These are phyloP conservation scores for Scatophagus argus DNA, from an alignment of 2,113 vertebrate genomes.

Conservation along the genomic window DNA sequence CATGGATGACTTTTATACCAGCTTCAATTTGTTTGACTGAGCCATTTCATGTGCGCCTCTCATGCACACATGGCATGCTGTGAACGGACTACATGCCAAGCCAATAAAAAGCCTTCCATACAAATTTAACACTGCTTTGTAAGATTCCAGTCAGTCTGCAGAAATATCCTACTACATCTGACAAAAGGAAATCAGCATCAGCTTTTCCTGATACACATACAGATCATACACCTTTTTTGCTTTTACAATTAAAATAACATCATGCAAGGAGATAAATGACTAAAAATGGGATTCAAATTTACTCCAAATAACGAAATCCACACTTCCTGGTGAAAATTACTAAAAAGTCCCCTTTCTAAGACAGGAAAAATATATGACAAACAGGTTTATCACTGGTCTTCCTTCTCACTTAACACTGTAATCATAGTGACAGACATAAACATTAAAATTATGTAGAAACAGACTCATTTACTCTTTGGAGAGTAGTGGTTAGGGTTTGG, in stretches of 20 bases:
- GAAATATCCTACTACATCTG: slow-evolving; percentile 9
- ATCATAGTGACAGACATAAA: slow-evolving; percentile 70
- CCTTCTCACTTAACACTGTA: slow-evolving; percentile 41
- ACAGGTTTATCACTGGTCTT: slow-evolving; percentile 36
- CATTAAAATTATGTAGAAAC: slow-evolving; percentile 59
- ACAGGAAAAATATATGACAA: background rate
- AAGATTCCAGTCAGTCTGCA: slow-evolving; percentile 50
- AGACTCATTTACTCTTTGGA: slow-evolving; percentile 58
- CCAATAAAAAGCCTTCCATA: slow-evolving; percentile 19
- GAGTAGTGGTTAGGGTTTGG: slow-evolving; percentile 70
- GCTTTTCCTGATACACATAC: background rate
- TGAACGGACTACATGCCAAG: slow-evolving; percentile 1
- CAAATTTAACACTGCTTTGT: slow-evolving; percentile 46
- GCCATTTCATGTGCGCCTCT: slow-evolving; percentile 11
- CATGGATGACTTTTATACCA: background rate
- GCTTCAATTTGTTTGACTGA: slow-evolving; percentile 9
- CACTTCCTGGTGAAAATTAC: background rate
- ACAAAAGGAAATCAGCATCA: background rate
- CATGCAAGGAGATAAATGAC: background rate
- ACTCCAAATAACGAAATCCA: background rate
- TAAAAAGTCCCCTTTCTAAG: background rate
- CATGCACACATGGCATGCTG: background rate
- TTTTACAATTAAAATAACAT: background rate
- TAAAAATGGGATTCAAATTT: background rate
- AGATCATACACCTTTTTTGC: too few relatives aligned